A percentile compares a stretch with the other conserved stretches of the same genome.
Evolutionary conservation across 2,797 vertebrate species (phyloP).

Genomic region (Vireo griseus): DNA sequence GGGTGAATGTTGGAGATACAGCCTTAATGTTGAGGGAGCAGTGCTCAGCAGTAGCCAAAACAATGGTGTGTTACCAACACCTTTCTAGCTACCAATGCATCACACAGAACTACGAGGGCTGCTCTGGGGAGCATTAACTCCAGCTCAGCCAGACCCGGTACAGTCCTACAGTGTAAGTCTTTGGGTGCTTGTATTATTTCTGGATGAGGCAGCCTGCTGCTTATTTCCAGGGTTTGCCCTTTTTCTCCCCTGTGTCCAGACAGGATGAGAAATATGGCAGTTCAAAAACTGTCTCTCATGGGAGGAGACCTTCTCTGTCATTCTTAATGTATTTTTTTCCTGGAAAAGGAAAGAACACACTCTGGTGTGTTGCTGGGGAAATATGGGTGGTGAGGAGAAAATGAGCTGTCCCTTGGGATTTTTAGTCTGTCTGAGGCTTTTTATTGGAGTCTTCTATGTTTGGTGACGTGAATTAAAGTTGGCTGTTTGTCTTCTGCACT

Average conservation of each 20-base stretch:
- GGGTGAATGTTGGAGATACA: background rate
- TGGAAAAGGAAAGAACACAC: background rate
- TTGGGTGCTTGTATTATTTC: background rate
- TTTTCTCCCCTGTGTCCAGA: background rate
- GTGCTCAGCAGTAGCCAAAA: background rate
- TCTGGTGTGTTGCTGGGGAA: background rate
- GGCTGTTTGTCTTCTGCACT: constrained; percentile 9
- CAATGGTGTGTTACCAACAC: background rate
- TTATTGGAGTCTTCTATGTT: background rate
- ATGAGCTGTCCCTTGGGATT: background rate
- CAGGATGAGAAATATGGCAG: background rate
- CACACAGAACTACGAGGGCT: background rate
- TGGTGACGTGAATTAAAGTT: constrained; percentile 4
- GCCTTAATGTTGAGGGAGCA: background rate
- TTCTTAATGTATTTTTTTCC: background rate
- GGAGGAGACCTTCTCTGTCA: background rate
- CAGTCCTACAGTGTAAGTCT: background rate
- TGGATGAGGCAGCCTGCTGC: background rate
- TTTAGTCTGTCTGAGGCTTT: constrained; percentile 1
- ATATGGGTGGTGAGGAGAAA: background rate
- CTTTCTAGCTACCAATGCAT: background rate
- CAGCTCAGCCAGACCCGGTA: background rate
- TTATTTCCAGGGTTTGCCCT: background rate
- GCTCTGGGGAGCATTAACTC: background rate
- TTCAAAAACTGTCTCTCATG: background rate